These are phyloP conservation scores for Microtus oregoni DNA, from an alignment of 2,113 vertebrate species.

Conservation along the genomic window DNA sequence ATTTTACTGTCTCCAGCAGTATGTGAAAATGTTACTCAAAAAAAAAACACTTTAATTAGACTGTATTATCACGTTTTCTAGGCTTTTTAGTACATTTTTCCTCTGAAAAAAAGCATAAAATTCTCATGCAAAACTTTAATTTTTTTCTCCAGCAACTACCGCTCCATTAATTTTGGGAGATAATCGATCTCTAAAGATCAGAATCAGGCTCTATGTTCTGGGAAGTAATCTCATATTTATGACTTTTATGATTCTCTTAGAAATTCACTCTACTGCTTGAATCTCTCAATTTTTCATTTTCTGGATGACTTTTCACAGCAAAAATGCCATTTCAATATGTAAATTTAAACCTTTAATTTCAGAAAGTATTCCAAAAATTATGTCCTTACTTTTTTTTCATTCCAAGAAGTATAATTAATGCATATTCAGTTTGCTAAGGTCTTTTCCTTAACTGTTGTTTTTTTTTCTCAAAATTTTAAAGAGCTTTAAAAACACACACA, in stretches of 20 bases:
- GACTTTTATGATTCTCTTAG: background rate
- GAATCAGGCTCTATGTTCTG: background rate
- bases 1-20: background rate
- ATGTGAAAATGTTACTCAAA: background rate
- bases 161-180: background rate
- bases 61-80: background rate
- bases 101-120: background rate
- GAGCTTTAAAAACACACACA: background rate
- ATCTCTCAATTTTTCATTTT: slow-evolving; percentile 21
- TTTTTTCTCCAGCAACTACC: background rate
- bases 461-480: background rate
- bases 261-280: background rate
- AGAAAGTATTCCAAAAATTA: slow-evolving; percentile 34
- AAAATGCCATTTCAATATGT: slow-evolving; percentile 31
- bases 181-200: background rate
- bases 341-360: slow-evolving; percentile 59
- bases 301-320: background rate
- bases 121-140: background rate
- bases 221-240: background rate
- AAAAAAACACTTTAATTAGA: background rate
- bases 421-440: background rate
- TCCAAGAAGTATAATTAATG: background rate
- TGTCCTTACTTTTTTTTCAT: background rate
- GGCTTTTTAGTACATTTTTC: background rate
- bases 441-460: background rate